A percentile compares a stretch with the other conserved stretches of the same genome.
Evolutionary conservation across 2,888 invertebrate species (phyloP).

Genomic region (Galerucella pusilla): DNA sequence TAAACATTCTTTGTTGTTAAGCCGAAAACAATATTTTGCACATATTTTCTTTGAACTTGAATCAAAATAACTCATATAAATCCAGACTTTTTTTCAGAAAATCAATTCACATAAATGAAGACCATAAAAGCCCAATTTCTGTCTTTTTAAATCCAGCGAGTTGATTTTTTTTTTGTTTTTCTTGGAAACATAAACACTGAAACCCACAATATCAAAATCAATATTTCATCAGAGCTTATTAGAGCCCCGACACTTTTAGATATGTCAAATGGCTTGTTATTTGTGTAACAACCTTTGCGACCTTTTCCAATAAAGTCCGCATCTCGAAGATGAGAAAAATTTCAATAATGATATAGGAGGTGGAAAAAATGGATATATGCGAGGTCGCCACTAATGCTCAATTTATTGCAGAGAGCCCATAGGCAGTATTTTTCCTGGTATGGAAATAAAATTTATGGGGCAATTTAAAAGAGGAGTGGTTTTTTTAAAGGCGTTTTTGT

Average conservation of each 20-base stretch:
- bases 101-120: too few relatives aligned
- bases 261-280: constrained; percentile 22
- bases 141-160: too few relatives aligned
- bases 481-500: constrained; percentile 6
- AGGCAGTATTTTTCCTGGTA: constrained; percentile 27
- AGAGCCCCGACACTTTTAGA: not conserved
- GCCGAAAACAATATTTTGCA: too few relatives aligned
- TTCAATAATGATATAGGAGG: constrained; percentile 29
- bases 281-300: not conserved
- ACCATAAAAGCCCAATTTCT: too few relatives aligned
- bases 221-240: not conserved
- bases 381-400: constrained; percentile 28
- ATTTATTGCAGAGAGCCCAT: constrained; percentile 32
- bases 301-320: constrained; percentile 6
- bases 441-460: constrained; percentile 31
- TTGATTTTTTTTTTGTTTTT: too few relatives aligned
- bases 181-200: too few relatives aligned
- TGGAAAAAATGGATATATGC: constrained; percentile 27
- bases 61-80: too few relatives aligned
- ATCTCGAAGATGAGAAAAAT: constrained; percentile 18
- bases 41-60: too few relatives aligned
- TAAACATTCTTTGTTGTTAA: too few relatives aligned
- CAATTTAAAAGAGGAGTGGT: constrained; percentile 19
- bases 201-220: not conserved
- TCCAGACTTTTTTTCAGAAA: too few relatives aligned